A percentile compares a stretch with the other conserved stretches of the same genome.
phyloP scores from a whole-genome alignment of 1,140 invertebrate species.

The Trachymyrmex septentrionalis region DNA sequence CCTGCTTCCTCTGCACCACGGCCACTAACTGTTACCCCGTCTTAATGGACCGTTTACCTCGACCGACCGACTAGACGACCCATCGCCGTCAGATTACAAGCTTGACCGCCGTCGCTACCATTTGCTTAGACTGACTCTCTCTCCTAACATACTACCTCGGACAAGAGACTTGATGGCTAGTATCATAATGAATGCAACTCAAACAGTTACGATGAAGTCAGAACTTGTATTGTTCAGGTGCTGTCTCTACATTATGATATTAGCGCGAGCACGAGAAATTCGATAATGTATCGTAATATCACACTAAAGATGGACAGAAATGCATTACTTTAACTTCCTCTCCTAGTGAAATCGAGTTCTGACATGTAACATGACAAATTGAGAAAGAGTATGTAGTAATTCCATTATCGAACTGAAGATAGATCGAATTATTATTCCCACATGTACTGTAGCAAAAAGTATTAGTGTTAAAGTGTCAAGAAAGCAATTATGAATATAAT shows the following conservation, averaged over 20 bases:
- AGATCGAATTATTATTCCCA: neutral
- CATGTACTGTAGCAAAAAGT: neutral
- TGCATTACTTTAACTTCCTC: neutral
- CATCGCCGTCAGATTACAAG: slow-evolving; percentile 76
- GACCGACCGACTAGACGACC: slow-evolving; percentile 70
- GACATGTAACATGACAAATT: neutral
- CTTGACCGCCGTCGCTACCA: slow-evolving; percentile 71
- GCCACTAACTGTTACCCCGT: slow-evolving; percentile 73
- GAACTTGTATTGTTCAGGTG: neutral
- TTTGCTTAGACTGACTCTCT: slow-evolving; percentile 60
- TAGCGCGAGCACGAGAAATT: neutral
- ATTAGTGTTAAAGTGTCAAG: neutral
- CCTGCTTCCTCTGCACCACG: slow-evolving; percentile 70
- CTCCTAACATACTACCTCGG: slow-evolving; percentile 33
- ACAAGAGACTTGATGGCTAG: slow-evolving; percentile 59
- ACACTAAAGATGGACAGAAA: neutral
- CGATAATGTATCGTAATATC: neutral
- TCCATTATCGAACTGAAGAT: neutral
- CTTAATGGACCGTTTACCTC: slow-evolving; percentile 78
- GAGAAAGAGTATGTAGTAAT: neutral
- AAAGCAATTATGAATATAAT: neutral
- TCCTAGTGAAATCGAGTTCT: neutral
- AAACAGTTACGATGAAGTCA: slow-evolving; percentile 49
- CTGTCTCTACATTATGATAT: neutral
- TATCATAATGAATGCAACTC: slow-evolving; percentile 70